Evolutionary conservation across 2,888 invertebrate genomes (phyloP), one percentile per base, ranked within the genome.

Genomic region (Chymomyza amoena): DNA sequence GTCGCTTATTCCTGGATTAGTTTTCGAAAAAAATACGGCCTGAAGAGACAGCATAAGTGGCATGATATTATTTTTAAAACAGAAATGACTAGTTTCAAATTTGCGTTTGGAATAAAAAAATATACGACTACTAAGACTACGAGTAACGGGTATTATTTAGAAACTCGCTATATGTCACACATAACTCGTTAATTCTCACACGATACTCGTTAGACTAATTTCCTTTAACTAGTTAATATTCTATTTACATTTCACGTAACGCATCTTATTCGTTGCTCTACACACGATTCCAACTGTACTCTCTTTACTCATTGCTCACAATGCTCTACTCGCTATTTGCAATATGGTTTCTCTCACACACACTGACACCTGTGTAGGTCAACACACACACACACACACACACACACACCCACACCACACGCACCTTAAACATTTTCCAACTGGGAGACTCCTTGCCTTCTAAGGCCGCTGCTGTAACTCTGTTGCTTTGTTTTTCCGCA

Each of bases 141-240:
- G 32, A 32, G 32, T 32, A 32, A 32, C 32, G 32, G 32, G 9
- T 32, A 32, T 32, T 32, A 32, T 32, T 9, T 32, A 32, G 13
- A 45, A 52, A 75, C 63, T 65, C 69, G 65, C 45, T 39, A 79
- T 66, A 69, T 66, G 18, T 54, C 20, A 54, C 7, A 54, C 15
- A 59, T 25, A 20, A 75, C 62, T 72, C 51, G 61, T 36, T 54
- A 62, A n/a, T 70, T 54, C 50, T 60, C 59, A 56, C 63, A 66
- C 45, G 51, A 52, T 32, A 66, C 60, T 60, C 15, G 36, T 16
- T 32, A 61, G 18, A 20, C 39, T 13, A 4, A 45, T 50, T 64
- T 13, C 45, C 45, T 67, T 39, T 15, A 18, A 54, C 18, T 52
- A 18, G 39, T 45, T 45, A 15, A 6, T 45, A 45, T 13, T 3